Base-by-base conservation (phyloP, 2,113 vertebrate species). In the Oryzias celebensis region DNA sequence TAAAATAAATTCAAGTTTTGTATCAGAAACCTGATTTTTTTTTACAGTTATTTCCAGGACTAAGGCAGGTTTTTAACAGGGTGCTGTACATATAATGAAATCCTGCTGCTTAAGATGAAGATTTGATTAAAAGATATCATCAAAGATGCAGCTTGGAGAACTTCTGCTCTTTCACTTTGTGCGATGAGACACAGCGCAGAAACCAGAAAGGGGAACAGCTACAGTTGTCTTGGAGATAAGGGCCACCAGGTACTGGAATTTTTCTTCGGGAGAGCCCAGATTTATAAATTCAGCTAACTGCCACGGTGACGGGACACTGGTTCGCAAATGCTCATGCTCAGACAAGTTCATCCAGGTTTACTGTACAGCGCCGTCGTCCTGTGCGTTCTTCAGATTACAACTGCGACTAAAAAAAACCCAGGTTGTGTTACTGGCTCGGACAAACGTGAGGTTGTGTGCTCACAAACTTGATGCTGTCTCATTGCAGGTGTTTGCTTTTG, bases 401-500 rank as follows among this genome's bases (percentile, higher is more conserved):
- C 42, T 62, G 4, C 41, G 58, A 2, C 2, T 50, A 23, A 42
- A 64, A 65, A 61, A 52, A 58, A 55, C 66, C 55, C 41, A 49
- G 43, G 45, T 73, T 51, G 10, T 76, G 65, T 68, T 77, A 55
- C 83, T 15, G 77, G 81, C 67, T 64, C 14, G 36, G 69, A 70
- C 84, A 83, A 58, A 82, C 83, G 66, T 68, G 58, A 57, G 45
- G 26, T 20, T 65, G 60, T 59, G 51, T 71, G 55, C 77, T 78
- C 53, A 75, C 43, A n/a, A 58, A 31, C 48, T 57, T 22, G 79
- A 49, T 69, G 49, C 59, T 72, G 54, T 77, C 62, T 87, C 23
- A 58, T 61, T 53, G 48, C 87, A 99, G 97, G 96, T 98, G 74
- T 99, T 99, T 85, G 97, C 97, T 81, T 99, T 99, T 83, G 97